phyloP scores from a whole-genome alignment of 1,140 invertebrate genomes.

The Sinella curviseta region DNA sequence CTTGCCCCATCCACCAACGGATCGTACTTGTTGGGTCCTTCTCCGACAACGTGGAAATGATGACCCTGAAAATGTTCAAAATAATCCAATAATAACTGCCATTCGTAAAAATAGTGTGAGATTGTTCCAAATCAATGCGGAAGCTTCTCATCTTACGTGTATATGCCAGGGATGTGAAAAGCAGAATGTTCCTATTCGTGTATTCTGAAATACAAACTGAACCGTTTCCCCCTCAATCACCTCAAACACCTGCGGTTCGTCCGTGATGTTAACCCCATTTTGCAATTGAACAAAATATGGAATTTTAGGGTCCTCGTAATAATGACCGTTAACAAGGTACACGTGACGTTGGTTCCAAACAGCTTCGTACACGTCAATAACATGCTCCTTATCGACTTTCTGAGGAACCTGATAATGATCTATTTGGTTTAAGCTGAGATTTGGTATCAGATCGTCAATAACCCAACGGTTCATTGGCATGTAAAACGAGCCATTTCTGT shows the following conservation, averaged over 20 bases:
- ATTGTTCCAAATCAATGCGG: background rate
- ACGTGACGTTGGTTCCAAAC: background rate
- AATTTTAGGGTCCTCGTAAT: constrained; percentile 10
- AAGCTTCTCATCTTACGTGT: constrained; percentile 23
- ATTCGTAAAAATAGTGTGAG: background rate
- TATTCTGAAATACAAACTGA: constrained; percentile 41
- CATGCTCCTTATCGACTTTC: constrained; percentile 4
- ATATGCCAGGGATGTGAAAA: constrained; percentile 41
- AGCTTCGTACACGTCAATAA: background rate
- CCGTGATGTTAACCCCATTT: constrained; percentile 13
- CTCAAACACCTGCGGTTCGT: constrained; percentile 34
- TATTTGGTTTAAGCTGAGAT: background rate
- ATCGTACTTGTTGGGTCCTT: constrained; percentile 34
- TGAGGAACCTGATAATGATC: constrained; percentile 13
- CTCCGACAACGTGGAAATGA: constrained; percentile 34
- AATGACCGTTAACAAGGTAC: constrained; percentile 32
- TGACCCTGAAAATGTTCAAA: background rate
- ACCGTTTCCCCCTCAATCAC: constrained; percentile 27
- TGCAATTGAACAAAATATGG: background rate
- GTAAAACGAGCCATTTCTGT: background rate
- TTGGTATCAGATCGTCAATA: background rate
- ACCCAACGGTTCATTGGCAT: background rate
- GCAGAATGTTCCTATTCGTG: background rate
- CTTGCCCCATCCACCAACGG: background rate
- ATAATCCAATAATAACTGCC: background rate